Percentiles rank a stretch among this genome's conserved stretches.
Evolutionary conservation across 1,140 invertebrate genomes (phyloP).

Genomic region (Drosophila sp.): DNA sequence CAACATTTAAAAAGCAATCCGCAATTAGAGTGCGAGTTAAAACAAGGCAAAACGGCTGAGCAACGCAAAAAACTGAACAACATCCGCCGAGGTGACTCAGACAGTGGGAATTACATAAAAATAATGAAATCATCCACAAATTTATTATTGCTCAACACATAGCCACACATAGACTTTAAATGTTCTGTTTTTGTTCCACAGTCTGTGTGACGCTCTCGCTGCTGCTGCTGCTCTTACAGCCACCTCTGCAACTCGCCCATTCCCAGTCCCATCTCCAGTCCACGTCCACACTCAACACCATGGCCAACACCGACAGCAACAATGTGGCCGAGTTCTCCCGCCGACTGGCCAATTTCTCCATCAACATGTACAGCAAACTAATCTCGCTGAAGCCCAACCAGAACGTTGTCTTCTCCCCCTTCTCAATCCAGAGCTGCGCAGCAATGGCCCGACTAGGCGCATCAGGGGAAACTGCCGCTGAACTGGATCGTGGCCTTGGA

Average conservation of each 20-base stretch:
- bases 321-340: conserved; percentile 51
- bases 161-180: background rate
- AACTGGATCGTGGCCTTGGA: conserved; percentile 85
- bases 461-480: conserved; percentile 85
- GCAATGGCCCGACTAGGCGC: conserved; percentile 87
- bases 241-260: conserved; percentile 19
- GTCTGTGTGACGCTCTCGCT: conserved; percentile 52
- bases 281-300: background rate
- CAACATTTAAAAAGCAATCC: background rate
- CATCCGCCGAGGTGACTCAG: conserved; percentile 69
- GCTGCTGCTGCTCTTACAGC: conserved; percentile 33
- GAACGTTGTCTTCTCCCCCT: conserved; percentile 87
- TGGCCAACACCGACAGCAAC: conserved; percentile 14
- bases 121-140: conserved; percentile 49
- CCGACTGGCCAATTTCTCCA: conserved; percentile 60
- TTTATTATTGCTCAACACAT: conserved; percentile 11
- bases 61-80: conserved; percentile 29
- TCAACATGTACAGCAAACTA: conserved; percentile 59
- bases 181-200: conserved; percentile 43
- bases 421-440: conserved; percentile 86
- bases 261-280: background rate
- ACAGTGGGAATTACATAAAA: conserved; percentile 67
- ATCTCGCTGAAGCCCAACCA: conserved; percentile 52
- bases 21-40: conserved; percentile 17
- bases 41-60: conserved; percentile 62